Conservation (phyloP, 2,888 invertebrate species). For the Glaucopsyche alexis region DNA sequence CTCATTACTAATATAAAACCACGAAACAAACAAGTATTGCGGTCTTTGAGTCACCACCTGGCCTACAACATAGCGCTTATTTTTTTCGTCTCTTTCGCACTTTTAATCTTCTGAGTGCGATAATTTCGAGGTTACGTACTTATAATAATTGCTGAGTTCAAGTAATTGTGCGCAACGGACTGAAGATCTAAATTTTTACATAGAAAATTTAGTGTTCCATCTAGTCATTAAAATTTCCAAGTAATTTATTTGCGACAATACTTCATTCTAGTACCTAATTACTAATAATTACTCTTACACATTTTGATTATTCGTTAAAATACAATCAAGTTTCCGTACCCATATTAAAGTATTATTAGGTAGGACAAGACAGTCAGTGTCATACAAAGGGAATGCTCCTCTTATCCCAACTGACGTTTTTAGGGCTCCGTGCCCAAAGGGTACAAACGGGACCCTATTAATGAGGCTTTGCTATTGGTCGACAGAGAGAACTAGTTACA, state of each 20-base stretch:
- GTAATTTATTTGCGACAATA: background rate
- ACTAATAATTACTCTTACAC: no score
- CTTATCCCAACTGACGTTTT: no score
- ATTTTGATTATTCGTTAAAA: no score
- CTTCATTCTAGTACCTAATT: no score
- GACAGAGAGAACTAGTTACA: no score
- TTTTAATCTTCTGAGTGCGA: slow-evolving; percentile 32
- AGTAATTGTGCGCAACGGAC: slow-evolving; percentile 27
- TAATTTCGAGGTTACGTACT: slow-evolving; percentile 30
- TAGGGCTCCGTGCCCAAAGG: no score
- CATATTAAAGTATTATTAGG: no score
- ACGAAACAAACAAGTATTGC: background rate
- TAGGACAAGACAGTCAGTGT: no score
- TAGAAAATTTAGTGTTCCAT: slow-evolving; percentile 1
- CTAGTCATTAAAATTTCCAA: background rate
- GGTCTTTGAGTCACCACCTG: background rate
- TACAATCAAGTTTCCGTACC: no score
- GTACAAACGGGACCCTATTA: no score
- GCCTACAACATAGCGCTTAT: slow-evolving; percentile 2
- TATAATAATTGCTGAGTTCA: slow-evolving; percentile 28
- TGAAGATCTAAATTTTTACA: slow-evolving; percentile 24
- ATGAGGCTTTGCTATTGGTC: no score
- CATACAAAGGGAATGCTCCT: no score
- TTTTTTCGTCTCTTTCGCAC: slow-evolving; percentile 29
- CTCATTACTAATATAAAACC: background rate